Conservation (phyloP, 2,888 invertebrate species). For the Frankliniella intonsa region DNA sequence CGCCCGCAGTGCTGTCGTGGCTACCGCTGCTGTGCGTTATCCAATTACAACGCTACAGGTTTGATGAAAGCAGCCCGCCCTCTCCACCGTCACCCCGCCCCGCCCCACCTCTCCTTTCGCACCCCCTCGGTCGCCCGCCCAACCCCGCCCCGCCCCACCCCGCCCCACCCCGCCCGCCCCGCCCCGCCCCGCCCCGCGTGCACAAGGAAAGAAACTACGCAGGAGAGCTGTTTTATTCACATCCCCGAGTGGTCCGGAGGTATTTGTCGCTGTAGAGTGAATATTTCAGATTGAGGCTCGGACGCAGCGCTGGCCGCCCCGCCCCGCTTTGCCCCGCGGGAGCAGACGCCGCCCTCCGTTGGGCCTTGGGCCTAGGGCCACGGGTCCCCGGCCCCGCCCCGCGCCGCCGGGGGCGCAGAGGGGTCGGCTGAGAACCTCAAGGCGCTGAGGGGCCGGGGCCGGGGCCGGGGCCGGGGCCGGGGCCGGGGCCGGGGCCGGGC, state of each 20-base stretch:
- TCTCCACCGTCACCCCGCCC: neutral
- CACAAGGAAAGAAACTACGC: neutral
- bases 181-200: neutral
- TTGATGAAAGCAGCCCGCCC: neutral
- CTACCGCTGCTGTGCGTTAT: neutral
- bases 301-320: neutral
- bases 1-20: neutral
- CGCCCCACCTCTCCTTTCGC: neutral
- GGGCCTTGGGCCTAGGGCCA: too few relatives aligned
- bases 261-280: conserved; percentile 10
- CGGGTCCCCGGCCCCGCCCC: too few relatives aligned
- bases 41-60: neutral
- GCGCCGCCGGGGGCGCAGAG: too few relatives aligned
- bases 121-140: neutral
- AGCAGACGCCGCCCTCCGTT: too few relatives aligned
- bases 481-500: too few relatives aligned
- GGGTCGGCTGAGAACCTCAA: too few relatives aligned
- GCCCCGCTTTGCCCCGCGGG: too few relatives aligned
- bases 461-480: too few relatives aligned
- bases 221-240: neutral
- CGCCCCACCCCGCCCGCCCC: neutral
- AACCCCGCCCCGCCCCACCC: neutral
- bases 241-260: neutral
- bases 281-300: conserved; percentile 1
- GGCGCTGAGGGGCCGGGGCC: too few relatives aligned